phyloP scores from a whole-genome alignment of 2,797 vertebrate genomes.

The Tamandua tetradactyla region DNA sequence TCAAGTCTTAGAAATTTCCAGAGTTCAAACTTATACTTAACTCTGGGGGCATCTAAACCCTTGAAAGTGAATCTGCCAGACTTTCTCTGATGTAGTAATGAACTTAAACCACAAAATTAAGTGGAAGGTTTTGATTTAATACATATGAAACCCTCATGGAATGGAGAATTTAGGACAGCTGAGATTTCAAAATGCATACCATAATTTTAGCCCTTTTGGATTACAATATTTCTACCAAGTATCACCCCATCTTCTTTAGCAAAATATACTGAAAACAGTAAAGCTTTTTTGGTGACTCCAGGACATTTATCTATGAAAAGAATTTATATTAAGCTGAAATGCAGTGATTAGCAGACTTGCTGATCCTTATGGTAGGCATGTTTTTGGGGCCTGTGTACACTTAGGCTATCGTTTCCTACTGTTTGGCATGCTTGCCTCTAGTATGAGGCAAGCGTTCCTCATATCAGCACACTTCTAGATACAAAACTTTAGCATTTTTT shows the following conservation, averaged over 20 bases:
- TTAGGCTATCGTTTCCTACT: constrained; percentile 15
- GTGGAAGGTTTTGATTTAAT: neutral
- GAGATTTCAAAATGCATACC: constrained; percentile 15
- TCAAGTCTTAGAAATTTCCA: constrained; percentile 57
- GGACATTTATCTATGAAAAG: neutral
- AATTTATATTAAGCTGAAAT: neutral
- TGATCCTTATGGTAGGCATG: neutral
- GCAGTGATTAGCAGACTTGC: neutral
- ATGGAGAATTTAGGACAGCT: neutral
- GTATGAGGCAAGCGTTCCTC: constrained; percentile 19
- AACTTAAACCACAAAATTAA: neutral
- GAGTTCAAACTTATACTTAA: constrained; percentile 56
- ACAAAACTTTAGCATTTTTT: constrained; percentile 32
- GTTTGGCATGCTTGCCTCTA: neutral
- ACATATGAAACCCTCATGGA: constrained; percentile 48
- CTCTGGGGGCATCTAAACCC: neutral
- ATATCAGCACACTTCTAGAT: neutral
- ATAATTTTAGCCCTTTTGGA: constrained; percentile 39
- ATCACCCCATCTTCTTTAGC: constrained; percentile 20
- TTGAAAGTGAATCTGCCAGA: constrained; percentile 61
- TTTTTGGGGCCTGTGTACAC: neutral
- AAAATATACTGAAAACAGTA: neutral
- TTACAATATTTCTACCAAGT: neutral
- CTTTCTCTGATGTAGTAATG: constrained; percentile 35
- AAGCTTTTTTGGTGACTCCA: neutral